Base-by-base conservation (phyloP, 2,113 vertebrate genomes). In the Micronisus gabar region DNA sequence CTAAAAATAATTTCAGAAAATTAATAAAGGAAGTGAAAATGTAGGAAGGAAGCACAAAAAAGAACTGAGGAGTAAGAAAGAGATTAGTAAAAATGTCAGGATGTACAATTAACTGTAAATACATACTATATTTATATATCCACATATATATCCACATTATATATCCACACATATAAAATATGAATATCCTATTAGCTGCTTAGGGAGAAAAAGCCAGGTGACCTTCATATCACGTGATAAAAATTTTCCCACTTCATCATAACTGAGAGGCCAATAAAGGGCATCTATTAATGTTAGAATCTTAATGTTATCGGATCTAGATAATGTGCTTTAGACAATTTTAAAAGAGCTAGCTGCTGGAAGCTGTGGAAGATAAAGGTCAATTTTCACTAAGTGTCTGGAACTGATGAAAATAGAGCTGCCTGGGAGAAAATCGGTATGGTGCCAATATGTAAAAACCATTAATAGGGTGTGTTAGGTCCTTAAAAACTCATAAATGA, bases 341-440 rank as follows among this genome's bases (percentile, higher is more conserved):
- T 84, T 23, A 59, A 81, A 66, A 84, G 20, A 87, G 4, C 8
- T 71, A 52, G n/a, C 47, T 87, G 47, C 17, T 91, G 70, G 79
- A 90, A 95, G 29, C 65, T 87, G 81, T 93, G 26, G 32, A 95
- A 94, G 56, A 85, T 81, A 93, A 94, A 91, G 85, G 95, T 94
- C 66, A 85, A 27, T 92, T 93, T 94, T 86, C 47, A 81, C 81
- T 87, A 91, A 94, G 56, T 81, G 61, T 87, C 65, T 90, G 84
- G 15, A 91, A 85, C 41, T 63, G 73, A 89, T 66, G 81, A 91
- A 93, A 91, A 86, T 88, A 34, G 23, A 59, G 17, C 62, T 89
- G 89, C 86, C 72, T 47, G 32, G 43, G 55, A 93, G 86, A 93
- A 96, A 91, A 52, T 5, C 30, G 61, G 23, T 61, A 21, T 43